A percentile compares a stretch with the other conserved stretches of the same genome.
Conservation (phyloP, 30 jellyfish, hydroid and myxozoan species). For the Aurelia coerulea region DNA sequence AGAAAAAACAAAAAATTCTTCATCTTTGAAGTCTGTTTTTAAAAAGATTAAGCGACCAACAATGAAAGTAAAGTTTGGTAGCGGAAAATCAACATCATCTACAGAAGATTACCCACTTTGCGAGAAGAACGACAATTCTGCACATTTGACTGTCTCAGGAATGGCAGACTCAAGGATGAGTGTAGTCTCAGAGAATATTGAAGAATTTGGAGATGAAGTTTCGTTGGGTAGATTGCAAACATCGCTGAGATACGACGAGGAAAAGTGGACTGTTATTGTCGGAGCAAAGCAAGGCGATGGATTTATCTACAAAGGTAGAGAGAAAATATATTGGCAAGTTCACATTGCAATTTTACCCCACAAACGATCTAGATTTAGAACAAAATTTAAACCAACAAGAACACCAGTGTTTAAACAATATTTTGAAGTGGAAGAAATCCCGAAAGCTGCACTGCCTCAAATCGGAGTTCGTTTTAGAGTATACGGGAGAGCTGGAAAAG, state of each 20-base stretch:
- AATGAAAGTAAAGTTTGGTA: conserved; percentile 68
- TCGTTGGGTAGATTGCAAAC: conserved; percentile 84
- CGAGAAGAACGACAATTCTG: conserved; percentile 63
- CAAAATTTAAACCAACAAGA: conserved; percentile 83
- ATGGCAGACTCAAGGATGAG: conserved; percentile 62
- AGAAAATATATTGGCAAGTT: conserved; percentile 89
- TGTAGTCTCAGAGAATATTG: conserved; percentile 86
- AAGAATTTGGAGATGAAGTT: conserved; percentile 86
- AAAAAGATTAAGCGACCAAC: conserved; percentile 68
- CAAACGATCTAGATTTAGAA: conserved; percentile 79
- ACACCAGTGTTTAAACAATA: conserved; percentile 93
- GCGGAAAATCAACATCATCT: conserved; percentile 3
- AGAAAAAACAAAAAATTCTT: conserved; percentile 33
- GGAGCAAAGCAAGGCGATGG: conserved; percentile 91
- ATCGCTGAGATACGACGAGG: conserved; percentile 65
- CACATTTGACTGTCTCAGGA: conserved; percentile 35
- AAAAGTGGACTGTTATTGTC: conserved; percentile 62
- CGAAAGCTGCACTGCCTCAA: conserved; percentile 78
- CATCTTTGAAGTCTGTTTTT: conserved; percentile 52
- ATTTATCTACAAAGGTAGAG: conserved; percentile 60
- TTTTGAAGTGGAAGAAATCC: conserved; percentile 81
- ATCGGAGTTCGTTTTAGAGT: conserved; percentile 83
- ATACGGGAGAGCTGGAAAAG: conserved; percentile 87
- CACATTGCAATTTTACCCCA: conserved; percentile 85
- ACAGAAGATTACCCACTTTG: conserved; percentile 43